These are phyloP conservation scores for Halocynthia aurantium DNA, from an alignment of 23 tunicate species.

Conservation along the genomic window DNA sequence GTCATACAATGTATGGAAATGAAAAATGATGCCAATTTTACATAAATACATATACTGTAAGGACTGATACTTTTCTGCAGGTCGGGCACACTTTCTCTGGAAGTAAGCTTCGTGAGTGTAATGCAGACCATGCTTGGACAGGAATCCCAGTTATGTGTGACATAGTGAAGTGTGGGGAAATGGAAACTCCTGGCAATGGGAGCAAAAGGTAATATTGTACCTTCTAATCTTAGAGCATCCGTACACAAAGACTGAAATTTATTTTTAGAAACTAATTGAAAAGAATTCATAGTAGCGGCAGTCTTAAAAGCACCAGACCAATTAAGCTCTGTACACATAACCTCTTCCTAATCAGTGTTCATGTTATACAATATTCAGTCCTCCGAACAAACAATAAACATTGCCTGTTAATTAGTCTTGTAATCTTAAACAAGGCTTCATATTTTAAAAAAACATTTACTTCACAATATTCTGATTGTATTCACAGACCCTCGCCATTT, in stretches of 20 bases:
- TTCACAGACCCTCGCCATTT: no score
- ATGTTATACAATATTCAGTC: no score
- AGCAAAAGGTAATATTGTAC: constrained; percentile 42
- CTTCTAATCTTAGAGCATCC: background rate
- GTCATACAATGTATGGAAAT: background rate
- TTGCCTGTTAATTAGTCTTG: no score
- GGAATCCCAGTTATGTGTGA: constrained; percentile 51
- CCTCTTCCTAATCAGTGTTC: no score
- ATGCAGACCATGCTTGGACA: constrained; percentile 55
- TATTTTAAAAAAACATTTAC: no score
- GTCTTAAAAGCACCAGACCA: no score
- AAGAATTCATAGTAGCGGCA: background rate
- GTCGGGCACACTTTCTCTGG: constrained; percentile 69
- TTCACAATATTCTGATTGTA: no score
- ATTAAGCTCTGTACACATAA: no score
- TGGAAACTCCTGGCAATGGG: constrained; percentile 62
- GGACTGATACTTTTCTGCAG: constrained; percentile 25
- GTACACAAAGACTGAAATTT: background rate
- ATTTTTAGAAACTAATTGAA: background rate
- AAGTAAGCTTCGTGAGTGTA: constrained; percentile 48
- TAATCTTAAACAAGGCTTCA: no score
- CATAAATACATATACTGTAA: background rate
- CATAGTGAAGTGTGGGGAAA: constrained; percentile 51
- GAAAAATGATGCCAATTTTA: background rate
- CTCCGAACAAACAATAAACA: no score